phyloP scores from a whole-genome alignment of 1,140 invertebrate species.

The Zaprionus gabonicus region DNA sequence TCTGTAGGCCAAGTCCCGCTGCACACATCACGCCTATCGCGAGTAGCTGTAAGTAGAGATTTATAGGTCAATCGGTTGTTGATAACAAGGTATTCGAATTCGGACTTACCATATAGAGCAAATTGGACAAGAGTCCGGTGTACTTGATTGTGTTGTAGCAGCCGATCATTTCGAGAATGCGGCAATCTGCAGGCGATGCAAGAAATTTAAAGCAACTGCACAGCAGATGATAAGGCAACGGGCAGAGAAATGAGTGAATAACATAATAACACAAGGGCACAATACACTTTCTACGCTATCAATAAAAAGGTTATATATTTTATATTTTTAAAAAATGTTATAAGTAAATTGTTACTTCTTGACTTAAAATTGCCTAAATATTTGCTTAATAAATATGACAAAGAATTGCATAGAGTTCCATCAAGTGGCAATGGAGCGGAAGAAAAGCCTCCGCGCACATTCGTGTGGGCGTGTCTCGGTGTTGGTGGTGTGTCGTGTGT shows the following conservation, averaged over 20 bases:
- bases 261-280: not conserved
- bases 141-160: conserved; percentile 75
- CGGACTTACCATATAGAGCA: conserved; percentile 70
- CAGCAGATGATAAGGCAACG: conserved; percentile 54
- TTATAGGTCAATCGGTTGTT: not conserved
- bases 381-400: conserved; percentile 72
- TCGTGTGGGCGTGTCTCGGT: conserved; percentile 69
- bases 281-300: not conserved
- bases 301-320: conserved; percentile 39
- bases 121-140: conserved; percentile 71
- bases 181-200: conserved; percentile 39
- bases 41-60: conserved; percentile 53
- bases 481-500: conserved; percentile 44
- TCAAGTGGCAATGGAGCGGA: conserved; percentile 60
- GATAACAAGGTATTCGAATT: not conserved
- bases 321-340: conserved; percentile 44
- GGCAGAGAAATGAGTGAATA: not conserved
- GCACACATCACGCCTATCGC: conserved; percentile 67
- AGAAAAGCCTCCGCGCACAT: conserved; percentile 43
- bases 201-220: conserved; percentile 60
- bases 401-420: conserved; percentile 64
- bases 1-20: conserved; percentile 66
- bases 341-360: conserved; percentile 53
- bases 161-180: conserved; percentile 67
- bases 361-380: conserved; percentile 65